Conservation (phyloP, 2,113 vertebrate genomes). For the Formicarius rufipectus region DNA sequence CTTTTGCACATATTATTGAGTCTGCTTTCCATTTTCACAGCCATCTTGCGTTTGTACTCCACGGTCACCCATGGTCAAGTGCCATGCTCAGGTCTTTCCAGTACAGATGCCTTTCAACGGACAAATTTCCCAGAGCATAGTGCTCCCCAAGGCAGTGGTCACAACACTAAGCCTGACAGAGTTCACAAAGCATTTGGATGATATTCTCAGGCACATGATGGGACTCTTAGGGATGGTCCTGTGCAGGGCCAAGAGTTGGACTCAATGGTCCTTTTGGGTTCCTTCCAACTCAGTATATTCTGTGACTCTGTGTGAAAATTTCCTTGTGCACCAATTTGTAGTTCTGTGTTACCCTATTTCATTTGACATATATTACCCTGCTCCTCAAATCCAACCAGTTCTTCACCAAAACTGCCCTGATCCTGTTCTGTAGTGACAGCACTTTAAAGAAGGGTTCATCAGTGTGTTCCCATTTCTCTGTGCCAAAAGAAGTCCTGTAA, state of each 20-base stretch:
- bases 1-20: background rate
- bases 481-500: background rate
- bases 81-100: background rate
- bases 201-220: background rate
- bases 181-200: background rate
- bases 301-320: background rate
- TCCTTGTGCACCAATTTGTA: background rate
- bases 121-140: background rate
- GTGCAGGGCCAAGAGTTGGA: background rate
- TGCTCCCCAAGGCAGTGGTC: background rate
- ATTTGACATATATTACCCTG: rapidly evolving
- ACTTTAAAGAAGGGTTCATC: background rate
- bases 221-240: background rate
- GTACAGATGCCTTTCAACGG: background rate
- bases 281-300: background rate
- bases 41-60: rapidly evolving
- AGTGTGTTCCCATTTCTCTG: background rate
- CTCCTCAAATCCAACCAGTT: background rate
- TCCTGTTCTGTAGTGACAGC: background rate
- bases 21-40: background rate
- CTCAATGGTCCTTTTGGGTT: background rate
- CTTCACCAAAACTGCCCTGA: background rate
- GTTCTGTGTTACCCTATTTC: background rate
- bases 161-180: background rate
- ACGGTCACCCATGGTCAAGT: background rate